Base-by-base conservation (phyloP, 2,888 invertebrate genomes). In the Fissipunctia ypsillon region DNA sequence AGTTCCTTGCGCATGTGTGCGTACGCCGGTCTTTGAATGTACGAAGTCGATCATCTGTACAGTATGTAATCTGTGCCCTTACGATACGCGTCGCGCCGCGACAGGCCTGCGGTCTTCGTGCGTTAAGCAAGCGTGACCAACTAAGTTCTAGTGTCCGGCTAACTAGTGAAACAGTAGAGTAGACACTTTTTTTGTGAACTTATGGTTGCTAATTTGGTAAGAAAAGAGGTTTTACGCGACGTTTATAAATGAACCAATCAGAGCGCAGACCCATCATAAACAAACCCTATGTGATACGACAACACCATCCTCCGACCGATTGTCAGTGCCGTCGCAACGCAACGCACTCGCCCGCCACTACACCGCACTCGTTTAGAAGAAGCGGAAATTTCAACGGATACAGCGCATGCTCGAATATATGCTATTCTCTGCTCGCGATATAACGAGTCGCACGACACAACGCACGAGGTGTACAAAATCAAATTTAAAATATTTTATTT, bases 231-330 rank as follows among this genome's bases (percentile, higher is more conserved):
- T 70, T 78, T n/a, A 22, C 63, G 52, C 45, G 73, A 64, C 45
- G 57, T 45, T n/a, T n/a, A n/a, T 25, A 52, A 69, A 50, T 35
- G 69, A 61, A 71, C 48, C 48, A 76, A 76, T 80, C 68, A 88
- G 88, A 91, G 88, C 89, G 91, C 91, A 92, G 90, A 88, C 88
- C 91, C 90, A 84, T 84, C 80, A 70, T 80, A 60, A 69, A 74
- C 63, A 78, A 59, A 67, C 75, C 81, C 84, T 75, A 81, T 28
- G 73, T 74, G 68, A 81, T 90, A 88, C 92, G 92, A 94, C 88
- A 91, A 93, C 95, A 96, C 96, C 96, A 96, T 96, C 96, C 96
- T 96, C 96, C 93, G 96, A 94, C 95, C 95, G 96, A 94, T 91
- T 93, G 94, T 91, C 94, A 91, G 90, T 88, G 90, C 88, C 91